Evolutionary conservation across 2,113 vertebrate species (phyloP).

Genomic region (Naja naja): DNA sequence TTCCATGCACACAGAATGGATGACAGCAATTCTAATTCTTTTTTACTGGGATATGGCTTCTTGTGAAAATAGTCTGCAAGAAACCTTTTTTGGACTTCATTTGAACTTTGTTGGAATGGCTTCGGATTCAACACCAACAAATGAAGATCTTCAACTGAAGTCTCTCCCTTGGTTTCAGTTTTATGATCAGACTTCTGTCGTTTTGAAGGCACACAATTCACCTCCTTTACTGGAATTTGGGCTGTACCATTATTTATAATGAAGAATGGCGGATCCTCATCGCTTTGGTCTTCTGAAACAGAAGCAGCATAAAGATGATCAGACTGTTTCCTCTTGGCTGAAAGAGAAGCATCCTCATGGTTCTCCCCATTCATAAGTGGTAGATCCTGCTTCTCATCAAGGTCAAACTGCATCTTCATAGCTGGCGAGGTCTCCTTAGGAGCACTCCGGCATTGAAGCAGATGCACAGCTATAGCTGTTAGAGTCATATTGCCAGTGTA

Average conservation of each 20-base stretch:
- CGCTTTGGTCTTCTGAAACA: constrained; percentile 55
- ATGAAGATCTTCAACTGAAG: constrained; percentile 55
- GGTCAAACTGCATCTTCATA: constrained; percentile 55
- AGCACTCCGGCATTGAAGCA: constrained; percentile 87
- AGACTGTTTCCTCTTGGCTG: constrained; percentile 66
- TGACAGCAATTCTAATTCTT: constrained; percentile 82
- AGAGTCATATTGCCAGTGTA: constrained; percentile 93
- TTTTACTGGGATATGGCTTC: constrained; percentile 84
- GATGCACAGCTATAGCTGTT: constrained; percentile 88
- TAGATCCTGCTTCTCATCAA: constrained; percentile 57
- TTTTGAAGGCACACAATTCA: constrained; percentile 67
- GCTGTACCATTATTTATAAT: neutral
- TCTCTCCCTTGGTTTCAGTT: constrained; percentile 48
- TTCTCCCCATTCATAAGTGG: constrained; percentile 61
- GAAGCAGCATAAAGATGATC: constrained; percentile 50
- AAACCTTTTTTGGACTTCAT: constrained; percentile 84
- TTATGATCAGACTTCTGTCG: constrained; percentile 72
- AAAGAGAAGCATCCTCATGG: constrained; percentile 25
- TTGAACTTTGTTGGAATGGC: constrained; percentile 64
- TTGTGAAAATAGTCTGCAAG: constrained; percentile 87
- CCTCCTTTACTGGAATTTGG: constrained; percentile 36
- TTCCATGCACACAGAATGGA: constrained; percentile 77
- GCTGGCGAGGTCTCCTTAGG: constrained; percentile 78
- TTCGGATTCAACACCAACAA: constrained; percentile 80
- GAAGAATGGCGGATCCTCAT: constrained; percentile 44